phyloP scores from a whole-genome alignment of 2,113 vertebrate species.

The Struthidea cinerea region DNA sequence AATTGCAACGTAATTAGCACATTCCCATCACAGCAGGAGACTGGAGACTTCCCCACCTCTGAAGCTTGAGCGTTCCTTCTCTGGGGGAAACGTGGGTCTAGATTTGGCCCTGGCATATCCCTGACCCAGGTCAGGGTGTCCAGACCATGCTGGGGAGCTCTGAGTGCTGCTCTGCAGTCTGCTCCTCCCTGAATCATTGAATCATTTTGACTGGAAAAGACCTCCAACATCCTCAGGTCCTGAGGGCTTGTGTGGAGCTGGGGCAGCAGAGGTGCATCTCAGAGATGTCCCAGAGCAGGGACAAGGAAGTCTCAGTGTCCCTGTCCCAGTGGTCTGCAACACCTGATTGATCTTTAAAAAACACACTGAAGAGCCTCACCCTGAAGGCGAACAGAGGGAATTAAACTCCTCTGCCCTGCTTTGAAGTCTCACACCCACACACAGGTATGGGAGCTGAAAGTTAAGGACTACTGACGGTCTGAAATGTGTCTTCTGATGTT shows the following conservation, averaged over 20 bases:
- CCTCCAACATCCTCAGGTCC: no score
- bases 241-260: neutral
- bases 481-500: neutral
- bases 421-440: neutral
- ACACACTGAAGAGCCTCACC: fast-evolving
- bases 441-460: neutral
- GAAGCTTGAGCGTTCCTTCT: neutral
- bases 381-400: neutral
- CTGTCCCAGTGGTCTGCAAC: neutral
- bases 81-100: neutral
- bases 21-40: neutral
- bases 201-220: neutral
- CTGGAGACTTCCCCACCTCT: neutral
- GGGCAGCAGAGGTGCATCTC: neutral
- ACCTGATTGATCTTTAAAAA: neutral
- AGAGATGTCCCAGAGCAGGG: neutral
- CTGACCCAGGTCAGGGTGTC: neutral
- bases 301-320: neutral
- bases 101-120: no score
- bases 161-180: neutral
- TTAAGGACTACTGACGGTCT: neutral
- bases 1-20: neutral
- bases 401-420: neutral
- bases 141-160: neutral
- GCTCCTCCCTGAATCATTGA: neutral